These are phyloP conservation scores for Oenanthe oenanthe DNA, from an alignment of 2,113 vertebrate species.

Conservation along the genomic window DNA sequence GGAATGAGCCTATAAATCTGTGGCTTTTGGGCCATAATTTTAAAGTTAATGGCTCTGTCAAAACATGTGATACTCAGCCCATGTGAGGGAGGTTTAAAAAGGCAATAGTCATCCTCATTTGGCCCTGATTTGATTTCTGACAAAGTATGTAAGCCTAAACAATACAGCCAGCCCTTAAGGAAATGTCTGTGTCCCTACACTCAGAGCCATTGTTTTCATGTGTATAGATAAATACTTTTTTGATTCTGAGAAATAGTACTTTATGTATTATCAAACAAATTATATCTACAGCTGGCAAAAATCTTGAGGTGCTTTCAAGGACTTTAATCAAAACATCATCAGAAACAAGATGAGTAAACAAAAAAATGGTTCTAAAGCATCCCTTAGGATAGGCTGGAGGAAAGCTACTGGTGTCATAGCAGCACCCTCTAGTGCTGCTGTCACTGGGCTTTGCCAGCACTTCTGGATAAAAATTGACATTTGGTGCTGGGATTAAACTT, in stretches of 20 bases:
- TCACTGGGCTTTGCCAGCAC: background rate
- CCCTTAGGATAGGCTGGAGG: background rate
- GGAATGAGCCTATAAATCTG: background rate
- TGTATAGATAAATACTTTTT: accelerated
- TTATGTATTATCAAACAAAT: background rate
- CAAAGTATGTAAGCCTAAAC: background rate
- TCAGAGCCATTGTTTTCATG: background rate
- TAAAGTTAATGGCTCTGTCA: background rate
- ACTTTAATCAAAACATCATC: background rate
- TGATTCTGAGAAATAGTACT: background rate
- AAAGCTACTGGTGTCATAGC: background rate
- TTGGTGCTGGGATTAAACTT: background rate
- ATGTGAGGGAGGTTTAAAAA: background rate
- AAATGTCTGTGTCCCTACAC: background rate
- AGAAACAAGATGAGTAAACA: background rate
- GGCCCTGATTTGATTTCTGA: background rate
- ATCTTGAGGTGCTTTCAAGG: background rate
- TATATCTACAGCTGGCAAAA: background rate
- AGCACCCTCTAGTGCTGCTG: slow-evolving; percentile 46
- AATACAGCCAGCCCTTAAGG: background rate
- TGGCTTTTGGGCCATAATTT: background rate
- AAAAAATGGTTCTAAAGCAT: background rate
- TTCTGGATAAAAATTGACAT: background rate
- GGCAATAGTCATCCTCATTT: background rate
- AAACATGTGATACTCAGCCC: background rate